Conservation (phyloP, 2,113 vertebrate genomes). For the human region GRCh38 chr2:132928501-132929000, state of each 20-base stretch:
- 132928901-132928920: no score
- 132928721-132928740: slow-evolving; percentile 56
- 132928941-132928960: no score
- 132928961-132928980: no score
- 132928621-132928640: slow-evolving; percentile 68
- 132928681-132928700: slow-evolving; percentile 46
- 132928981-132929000: no score
- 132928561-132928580: slow-evolving; percentile 10
- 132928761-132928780: background rate
- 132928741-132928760: background rate
- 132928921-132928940: no score
- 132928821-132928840: no score
- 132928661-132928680: background rate
- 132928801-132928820: background rate
- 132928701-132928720: slow-evolving; percentile 68
- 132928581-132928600: slow-evolving; percentile 51
- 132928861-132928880: no score
- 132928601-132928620: slow-evolving; percentile 66
- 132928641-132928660: slow-evolving; percentile 42
- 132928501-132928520: background rate
- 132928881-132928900: no score
- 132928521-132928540: slow-evolving; percentile 59
- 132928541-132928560: background rate
- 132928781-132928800: background rate
- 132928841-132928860: no score